Evolutionary conservation across 2,797 vertebrate genomes (phyloP), one percentile per base, ranked within the genome.

Genomic region (Echeneis naucrates): DNA sequence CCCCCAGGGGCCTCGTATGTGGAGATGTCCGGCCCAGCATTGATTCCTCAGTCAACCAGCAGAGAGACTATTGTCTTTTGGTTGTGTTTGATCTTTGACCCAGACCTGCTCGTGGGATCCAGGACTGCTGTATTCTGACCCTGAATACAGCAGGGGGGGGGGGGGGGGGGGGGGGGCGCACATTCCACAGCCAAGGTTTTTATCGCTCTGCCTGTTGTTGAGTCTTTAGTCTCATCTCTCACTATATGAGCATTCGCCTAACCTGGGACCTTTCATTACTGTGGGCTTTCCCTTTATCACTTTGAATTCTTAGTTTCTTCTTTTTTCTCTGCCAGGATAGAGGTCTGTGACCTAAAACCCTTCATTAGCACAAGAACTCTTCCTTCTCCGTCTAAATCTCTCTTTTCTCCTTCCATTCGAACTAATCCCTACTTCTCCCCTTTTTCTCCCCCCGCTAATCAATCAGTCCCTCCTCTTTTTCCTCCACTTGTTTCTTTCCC

Each of bases 11-110:
- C 21, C 1, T n/a, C 21, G 2, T 21, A 12, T 40, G 30, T 11
- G 44, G 26, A 33, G 38, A 32, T 16, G 10, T 1, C n/a, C 8
- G 24, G 26, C 23, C 14, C 5, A 0, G 13, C 37, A 35, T 13
- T 42, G 60, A 56, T 42, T 24, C 47, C 5, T 26, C 51, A 37
- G 60, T 71, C 63, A 54, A 70, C 61, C 55, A 48, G 60, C 27
- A 9, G 19, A 21, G n/a, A 0, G 16, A n/a, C 75, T 56, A 47
- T 61, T 72, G 72, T 78, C 42, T 74, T 42, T 45, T 0, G 16
- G 12, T 24, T 73, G 48, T 16, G 50, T 51, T 64, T 82, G 74
- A 83, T n/a, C 83, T 74, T 81, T 87, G 82, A 86, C 82, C 83
- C 68, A 33, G 57, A 63, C 74, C 32, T n/a, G 23, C 45, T 67